Evolutionary conservation across 92 coral and sea anemone species (phyloP).

Genomic region (Blastomussa wellsi): DNA sequence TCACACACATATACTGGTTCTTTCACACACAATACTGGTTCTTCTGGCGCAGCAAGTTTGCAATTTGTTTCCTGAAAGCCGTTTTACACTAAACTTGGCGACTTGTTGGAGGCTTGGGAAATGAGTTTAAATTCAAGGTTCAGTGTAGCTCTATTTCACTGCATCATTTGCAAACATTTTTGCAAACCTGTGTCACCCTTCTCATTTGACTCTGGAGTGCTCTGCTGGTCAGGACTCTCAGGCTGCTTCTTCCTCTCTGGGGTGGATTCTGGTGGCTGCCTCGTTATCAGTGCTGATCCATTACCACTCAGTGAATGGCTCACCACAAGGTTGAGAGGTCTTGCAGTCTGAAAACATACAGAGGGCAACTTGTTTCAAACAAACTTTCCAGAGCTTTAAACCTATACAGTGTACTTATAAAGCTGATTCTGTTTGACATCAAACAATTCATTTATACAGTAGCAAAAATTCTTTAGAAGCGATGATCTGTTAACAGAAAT

Average conservation of each 20-base stretch:
- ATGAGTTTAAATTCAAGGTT: too few relatives aligned
- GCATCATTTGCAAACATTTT: too few relatives aligned
- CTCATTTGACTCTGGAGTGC: conserved; percentile 17
- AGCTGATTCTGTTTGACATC: background rate
- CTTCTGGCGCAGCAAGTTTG: too few relatives aligned
- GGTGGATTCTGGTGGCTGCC: conserved; percentile 15
- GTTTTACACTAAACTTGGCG: too few relatives aligned
- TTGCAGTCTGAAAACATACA: conserved; percentile 18
- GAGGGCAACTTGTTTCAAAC: conserved; percentile 3
- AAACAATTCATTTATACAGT: background rate
- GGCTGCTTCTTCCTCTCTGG: conserved; percentile 17
- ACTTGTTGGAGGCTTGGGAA: too few relatives aligned
- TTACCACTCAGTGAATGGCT: conserved; percentile 19
- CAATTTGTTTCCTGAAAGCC: too few relatives aligned
- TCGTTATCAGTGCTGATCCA: conserved; percentile 9
- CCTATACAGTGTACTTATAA: background rate
- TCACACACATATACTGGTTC: too few relatives aligned
- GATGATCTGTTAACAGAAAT: too few relatives aligned
- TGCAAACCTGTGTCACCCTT: conserved; percentile 9
- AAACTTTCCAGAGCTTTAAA: background rate
- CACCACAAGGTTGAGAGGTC: conserved; percentile 33
- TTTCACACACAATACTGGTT: too few relatives aligned
- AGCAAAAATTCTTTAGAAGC: background rate
- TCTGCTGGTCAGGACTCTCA: conserved; percentile 7
- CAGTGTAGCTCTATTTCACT: too few relatives aligned